phyloP scores from a whole-genome alignment of 2,113 vertebrate genomes.

The Pomatostomus ruficeps region DNA sequence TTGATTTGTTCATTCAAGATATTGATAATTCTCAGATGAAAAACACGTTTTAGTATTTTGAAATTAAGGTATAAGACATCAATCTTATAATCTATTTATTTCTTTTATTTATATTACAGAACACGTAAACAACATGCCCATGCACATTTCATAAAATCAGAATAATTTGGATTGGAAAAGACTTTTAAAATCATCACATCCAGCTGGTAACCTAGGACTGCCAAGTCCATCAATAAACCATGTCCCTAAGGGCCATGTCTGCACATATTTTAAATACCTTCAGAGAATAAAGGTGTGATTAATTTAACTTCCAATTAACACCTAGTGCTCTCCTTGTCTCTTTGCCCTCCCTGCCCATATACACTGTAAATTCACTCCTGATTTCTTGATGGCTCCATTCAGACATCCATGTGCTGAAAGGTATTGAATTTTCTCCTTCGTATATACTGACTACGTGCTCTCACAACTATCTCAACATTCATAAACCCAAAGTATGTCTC shows the following conservation, averaged over 20 bases:
- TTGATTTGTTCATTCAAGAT: neutral
- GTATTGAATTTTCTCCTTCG: neutral
- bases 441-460: neutral
- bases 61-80: neutral
- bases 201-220: neutral
- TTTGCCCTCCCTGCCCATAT: neutral
- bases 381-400: neutral
- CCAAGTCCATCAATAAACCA: neutral
- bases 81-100: neutral
- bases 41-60: neutral
- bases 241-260: neutral
- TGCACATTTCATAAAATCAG: neutral
- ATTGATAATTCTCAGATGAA: neutral
- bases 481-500: neutral
- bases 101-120: neutral
- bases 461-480: neutral
- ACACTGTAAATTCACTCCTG: neutral
- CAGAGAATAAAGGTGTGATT: neutral
- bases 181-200: neutral
- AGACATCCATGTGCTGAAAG: neutral
- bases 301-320: neutral
- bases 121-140: neutral
- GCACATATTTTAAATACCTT: neutral
- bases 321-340: neutral
- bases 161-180: neutral